Conservation (phyloP, 2,113 vertebrate species). For the Nyctibius bracteatus region DNA sequence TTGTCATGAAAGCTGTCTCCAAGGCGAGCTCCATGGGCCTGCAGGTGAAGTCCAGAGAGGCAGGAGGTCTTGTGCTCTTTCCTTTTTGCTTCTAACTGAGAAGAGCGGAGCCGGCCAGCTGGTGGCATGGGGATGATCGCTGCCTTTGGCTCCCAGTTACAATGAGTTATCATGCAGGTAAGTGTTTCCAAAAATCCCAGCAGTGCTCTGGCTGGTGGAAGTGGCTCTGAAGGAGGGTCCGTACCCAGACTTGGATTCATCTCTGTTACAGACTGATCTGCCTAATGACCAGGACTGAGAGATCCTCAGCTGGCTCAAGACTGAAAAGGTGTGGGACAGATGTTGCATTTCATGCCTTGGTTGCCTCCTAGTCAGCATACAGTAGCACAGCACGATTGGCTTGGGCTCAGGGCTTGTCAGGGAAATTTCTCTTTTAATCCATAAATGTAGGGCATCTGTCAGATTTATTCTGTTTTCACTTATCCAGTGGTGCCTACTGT, state of each 20-base stretch:
- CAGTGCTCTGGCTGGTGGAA: background rate
- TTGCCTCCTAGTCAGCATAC: background rate
- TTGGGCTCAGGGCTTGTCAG: background rate
- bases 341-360: accelerated
- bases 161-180: background rate
- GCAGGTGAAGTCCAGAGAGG: background rate
- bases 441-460: background rate
- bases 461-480: background rate
- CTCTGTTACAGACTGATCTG: background rate
- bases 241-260: background rate
- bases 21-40: background rate
- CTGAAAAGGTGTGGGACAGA: background rate
- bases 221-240: background rate
- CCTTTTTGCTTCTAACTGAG: background rate
- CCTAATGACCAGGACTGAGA: background rate
- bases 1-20: background rate
- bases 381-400: accelerated
- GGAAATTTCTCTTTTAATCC: background rate
- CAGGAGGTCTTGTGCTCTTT: background rate
- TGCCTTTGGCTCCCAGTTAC: background rate
- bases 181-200: background rate
- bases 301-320: background rate
- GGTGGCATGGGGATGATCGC: accelerated
- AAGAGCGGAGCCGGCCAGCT: accelerated
- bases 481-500: background rate